Base-by-base conservation (phyloP, 2,113 vertebrate species). In the Pipra filicauda region DNA sequence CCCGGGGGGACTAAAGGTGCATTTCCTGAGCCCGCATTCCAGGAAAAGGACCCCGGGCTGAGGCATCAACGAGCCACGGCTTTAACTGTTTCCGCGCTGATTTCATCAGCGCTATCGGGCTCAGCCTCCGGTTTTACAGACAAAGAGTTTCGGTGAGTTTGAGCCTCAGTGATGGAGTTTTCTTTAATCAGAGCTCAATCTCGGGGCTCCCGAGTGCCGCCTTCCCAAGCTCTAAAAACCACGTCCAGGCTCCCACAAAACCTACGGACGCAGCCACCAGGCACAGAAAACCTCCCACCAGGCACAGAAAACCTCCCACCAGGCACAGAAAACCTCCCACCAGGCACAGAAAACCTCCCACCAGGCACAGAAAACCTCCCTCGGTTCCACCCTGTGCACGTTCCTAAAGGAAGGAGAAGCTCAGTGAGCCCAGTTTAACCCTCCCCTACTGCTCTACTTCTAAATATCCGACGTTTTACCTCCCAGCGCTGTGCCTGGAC, bases 91-190 rank as follows among this genome's bases (percentile, higher is more conserved):
- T 79, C 71, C 18, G 1, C 23, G 8, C 44, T 15, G 77, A 9
- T 5, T 64, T 57, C 2, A 21, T 5, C 9, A 37, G 59, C 1
- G 8, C 9, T 22, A n/a, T 27, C 51, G 17, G n/a, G n/a, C 23
- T 43, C 26, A 2, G 44, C 26, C 46, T 33, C 24, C 7, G 4
- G 4, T 31, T 78, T 48, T 6, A 21, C 9, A 8, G 2, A 12
- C 3, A 43, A 83, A 39, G 0, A 1, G 2, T 19, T 87, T 69
- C 16, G 15, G 3, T 2, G 23, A 23, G 26, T 4, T 5, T 2
- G 13, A 23, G 6, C 23, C 46, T 87, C 3, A 11, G 48, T 7
- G n/a, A 13, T 11, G 12, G 1, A 8, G 6, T 5, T 58, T 54
- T 17, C 11, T 69, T 59, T 11, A 22, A 20, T 1, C 2, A 23